Evolutionary conservation across 30 jellyfish, hydroid and myxozoan genomes (phyloP).

Genomic region (Rhopilema esculentum): DNA sequence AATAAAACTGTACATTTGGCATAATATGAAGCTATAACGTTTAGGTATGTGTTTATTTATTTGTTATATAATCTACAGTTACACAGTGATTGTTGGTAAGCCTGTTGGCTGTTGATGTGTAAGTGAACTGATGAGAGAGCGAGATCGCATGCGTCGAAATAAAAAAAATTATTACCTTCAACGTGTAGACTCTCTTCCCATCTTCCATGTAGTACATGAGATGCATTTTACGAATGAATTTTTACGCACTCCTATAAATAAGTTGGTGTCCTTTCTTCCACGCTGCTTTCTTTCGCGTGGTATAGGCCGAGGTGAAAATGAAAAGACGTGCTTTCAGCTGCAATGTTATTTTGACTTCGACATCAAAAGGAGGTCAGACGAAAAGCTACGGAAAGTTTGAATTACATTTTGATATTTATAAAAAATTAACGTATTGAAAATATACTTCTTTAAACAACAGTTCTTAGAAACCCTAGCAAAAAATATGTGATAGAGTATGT

Average conservation of each 20-base stretch:
- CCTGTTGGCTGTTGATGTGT: background rate
- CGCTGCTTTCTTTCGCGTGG: background rate
- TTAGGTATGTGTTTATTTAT: no score
- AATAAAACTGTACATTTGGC: no score
- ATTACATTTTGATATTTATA: no score
- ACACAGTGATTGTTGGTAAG: background rate
- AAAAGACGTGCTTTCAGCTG: background rate
- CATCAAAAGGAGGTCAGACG: background rate
- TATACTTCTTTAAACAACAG: no score
- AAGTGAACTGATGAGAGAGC: background rate
- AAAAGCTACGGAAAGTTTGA: no score
- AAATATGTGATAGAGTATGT: no score
- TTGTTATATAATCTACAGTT: no score
- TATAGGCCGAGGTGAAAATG: background rate
- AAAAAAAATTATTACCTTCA: conserved; percentile 54
- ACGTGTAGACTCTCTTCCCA: conserved; percentile 87
- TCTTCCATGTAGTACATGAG: conserved; percentile 81
- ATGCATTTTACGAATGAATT: conserved; percentile 58
- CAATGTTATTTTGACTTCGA: background rate
- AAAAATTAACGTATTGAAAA: no score
- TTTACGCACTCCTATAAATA: background rate
- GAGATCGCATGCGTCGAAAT: background rate
- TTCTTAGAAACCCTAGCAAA: no score
- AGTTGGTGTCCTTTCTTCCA: background rate
- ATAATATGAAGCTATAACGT: no score